Base-by-base conservation (phyloP, 2,888 invertebrate species). In the Lycia hirtaria region DNA sequence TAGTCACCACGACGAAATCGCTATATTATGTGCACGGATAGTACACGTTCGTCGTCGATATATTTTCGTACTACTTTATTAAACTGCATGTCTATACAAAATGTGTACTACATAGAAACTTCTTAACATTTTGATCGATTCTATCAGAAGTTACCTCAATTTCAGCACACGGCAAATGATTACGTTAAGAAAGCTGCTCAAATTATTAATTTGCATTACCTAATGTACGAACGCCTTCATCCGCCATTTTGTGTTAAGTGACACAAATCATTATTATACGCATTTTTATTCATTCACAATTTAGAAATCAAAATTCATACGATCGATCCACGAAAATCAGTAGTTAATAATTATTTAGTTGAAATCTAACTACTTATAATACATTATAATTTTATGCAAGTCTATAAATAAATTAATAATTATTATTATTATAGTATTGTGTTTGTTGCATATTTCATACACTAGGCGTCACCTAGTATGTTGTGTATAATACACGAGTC, bases 301-400 rank as follows among this genome's bases (percentile, higher is more conserved):
- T n/a, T n/a, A n/a, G n/a, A n/a, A n/a, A n/a, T n/a, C n/a, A n/a
- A n/a, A n/a, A n/a, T n/a, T n/a, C n/a, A n/a, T n/a, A 24, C 5
- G 5, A 24, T 24, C 24, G n/a, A 41, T n/a, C 41, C 41, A 41
- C 6, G 28, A 26, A 9, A 0, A 26, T 5, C 26, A 26, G 17
- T 12, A 50, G 71, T 67, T 75, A 73, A 73, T 73, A 71, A 47
- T 67, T 65, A 75, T 74, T 78, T 76, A 73, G 77, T 85, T 83
- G 78, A 83, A 87, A 75, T 77, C 89, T 89, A 90, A 86, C 90
- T 90, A 90, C 87, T 85, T 88, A 89, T 81, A 63, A 82, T 88
- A 88, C 86, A 88, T 81, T 75, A 76, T 52, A 61, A 75, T 76
- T 85, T 82, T 84, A 86, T 87, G 88, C 86, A 85, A 76, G 77